Evolutionary conservation across 2,113 vertebrate genomes (phyloP).

Genomic region (Chroicocephalus ridibundus): DNA sequence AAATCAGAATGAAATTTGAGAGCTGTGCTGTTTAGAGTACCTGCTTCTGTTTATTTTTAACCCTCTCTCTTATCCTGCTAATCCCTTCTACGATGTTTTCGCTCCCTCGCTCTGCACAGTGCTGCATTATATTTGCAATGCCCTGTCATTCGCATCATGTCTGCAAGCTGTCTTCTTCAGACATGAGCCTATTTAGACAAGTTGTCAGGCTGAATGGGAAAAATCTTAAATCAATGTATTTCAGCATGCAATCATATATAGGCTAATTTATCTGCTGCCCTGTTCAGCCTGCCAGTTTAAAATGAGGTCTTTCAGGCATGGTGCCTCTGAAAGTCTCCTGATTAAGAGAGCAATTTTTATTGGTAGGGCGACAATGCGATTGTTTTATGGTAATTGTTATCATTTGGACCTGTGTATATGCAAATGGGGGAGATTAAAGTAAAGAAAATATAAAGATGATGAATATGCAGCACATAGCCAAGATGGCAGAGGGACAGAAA

Average conservation of each 20-base stretch:
- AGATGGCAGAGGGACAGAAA: constrained; percentile 25
- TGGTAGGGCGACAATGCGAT: constrained; percentile 52
- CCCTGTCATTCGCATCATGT: constrained; percentile 60
- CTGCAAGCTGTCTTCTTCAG: constrained; percentile 69
- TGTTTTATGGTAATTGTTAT: constrained; percentile 74
- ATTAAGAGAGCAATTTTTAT: constrained; percentile 71
- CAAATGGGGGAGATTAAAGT: constrained; percentile 62
- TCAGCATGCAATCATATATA: constrained; percentile 63
- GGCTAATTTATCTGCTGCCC: constrained; percentile 71
- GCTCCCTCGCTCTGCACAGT: constrained; percentile 6
- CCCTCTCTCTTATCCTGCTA: neutral
- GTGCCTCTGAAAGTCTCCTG: constrained; percentile 46
- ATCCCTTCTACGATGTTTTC: neutral
- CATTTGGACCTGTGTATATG: constrained; percentile 52
- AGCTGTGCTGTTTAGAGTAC: neutral
- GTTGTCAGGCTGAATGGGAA: constrained; percentile 72
- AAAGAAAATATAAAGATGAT: constrained; percentile 56
- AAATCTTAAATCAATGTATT: constrained; percentile 74
- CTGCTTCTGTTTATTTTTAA: constrained; percentile 43
- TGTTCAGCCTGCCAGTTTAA: constrained; percentile 64
- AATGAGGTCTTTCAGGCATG: constrained; percentile 55
- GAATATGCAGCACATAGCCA: constrained; percentile 1
- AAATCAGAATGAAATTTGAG: constrained; percentile 22
- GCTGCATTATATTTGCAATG: constrained; percentile 51
- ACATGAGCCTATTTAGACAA: constrained; percentile 72